Base-by-base conservation (phyloP, 2,888 invertebrate genomes). In the Cryptocephalus primarius region DNA sequence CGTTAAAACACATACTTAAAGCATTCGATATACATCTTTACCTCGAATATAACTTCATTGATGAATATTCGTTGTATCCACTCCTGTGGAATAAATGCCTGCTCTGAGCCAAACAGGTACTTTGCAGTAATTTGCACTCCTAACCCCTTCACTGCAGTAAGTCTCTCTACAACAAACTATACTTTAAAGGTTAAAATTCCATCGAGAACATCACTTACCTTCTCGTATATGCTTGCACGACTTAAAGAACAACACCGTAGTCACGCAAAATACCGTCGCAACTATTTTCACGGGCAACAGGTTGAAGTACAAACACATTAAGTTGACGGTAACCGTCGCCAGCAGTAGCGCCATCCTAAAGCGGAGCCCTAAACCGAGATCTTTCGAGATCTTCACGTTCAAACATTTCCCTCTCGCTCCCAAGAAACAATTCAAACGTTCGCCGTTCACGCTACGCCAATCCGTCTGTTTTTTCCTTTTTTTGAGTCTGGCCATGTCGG, bases 31-130 rank as follows among this genome's bases (percentile, higher is more conserved):
- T 40, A 34, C 38, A 9, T 31, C 45, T 50, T 50, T 46, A 55
- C 55, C 42, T 50, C 50, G 40, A 45, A 45, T 32, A 55, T 51
- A 38, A 53, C 50, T 55, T 55, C 55, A 39, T 55, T 55, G 22
- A 55, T 53, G 48, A 55, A 55, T 41, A 55, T 33, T 14, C 8
- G 48, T 51, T 51, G 49, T 47, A 55, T 48, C 49, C 48, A 44
- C 13, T 55, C 52, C 14, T 42, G 40, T 33, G 55, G 55, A 47
- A 51, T 48, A 43, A 55, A 55, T 11, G 45, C 9, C 22, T 43
- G 48, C 43, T 49, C 50, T 14, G 45, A 33, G 22, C 53, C 50
- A 39, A 48, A 9, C 8, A 47, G 45, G 45, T 51, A 49, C 40
- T 48, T 51, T 33, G 47, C 50, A 2, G 49, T 44, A 41, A 55